Base-by-base conservation (phyloP, 2,888 invertebrate genomes). In the Heteropelma amictum region DNA sequence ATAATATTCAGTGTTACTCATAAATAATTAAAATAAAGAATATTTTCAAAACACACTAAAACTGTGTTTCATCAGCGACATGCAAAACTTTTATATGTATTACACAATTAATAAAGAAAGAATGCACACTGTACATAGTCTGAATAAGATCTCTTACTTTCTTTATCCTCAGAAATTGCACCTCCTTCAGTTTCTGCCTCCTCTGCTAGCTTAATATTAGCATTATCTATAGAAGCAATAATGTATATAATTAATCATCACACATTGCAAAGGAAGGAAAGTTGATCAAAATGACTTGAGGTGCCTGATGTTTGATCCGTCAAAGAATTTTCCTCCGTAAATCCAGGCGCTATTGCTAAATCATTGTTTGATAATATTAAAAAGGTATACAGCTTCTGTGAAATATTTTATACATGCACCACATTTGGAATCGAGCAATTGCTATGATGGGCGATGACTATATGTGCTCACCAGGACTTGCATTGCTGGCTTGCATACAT, bases 161-260 rank as follows among this genome's bases (percentile, higher is more conserved):
- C 42, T 42, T 42, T 42, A 42, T 42, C 42, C 42, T 42, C 42
- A 42, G 42, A 42, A 42, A 42, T 42, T 42, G 42, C 42, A 42
- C 42, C 42, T 42, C 42, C 42, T 17, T 42, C 42, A 42, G 42
- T 42, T 42, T 42, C 42, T 19, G 42, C 42, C 42, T 51, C 30
- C 30, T 51, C 28, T 28, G 30, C 51, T 51, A 28, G 28, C 14
- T 51, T 26, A 30, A 30, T 26, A 51, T 51, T 30, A 51, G 26
- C 51, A 28, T 51, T 28, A 51, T 51, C 30, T 51, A 51, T 42
- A 42, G 42, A 42, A 51, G 30, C 30, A 23, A 51, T 51, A 51
- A 51, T 51, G 30, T 51, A 28, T 28, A 28, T 51, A 51, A 51
- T 28, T 51, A 51, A 51, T 26, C 51, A 51, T 51, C 51, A 51